phyloP scores from a whole-genome alignment of 2,888 invertebrate genomes.

The Andrena haemorrhoa region DNA sequence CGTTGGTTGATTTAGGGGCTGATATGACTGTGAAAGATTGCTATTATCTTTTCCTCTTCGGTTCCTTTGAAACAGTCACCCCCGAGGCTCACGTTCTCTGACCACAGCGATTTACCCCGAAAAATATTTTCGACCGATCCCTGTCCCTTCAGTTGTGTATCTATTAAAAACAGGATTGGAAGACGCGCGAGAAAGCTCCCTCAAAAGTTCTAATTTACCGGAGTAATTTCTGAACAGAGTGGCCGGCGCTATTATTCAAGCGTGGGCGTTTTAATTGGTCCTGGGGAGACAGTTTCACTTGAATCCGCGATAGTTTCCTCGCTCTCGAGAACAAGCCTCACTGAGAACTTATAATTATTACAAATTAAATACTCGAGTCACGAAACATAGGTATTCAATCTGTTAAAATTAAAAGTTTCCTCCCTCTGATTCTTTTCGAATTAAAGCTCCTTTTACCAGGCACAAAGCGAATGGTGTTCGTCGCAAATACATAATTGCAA shows the following conservation, averaged over 20 bases:
- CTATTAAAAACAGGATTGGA: too few species aligned
- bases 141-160: too few species aligned
- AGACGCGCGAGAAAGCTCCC: neutral
- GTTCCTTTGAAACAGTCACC: too few species aligned
- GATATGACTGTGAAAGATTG: neutral
- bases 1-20: neutral
- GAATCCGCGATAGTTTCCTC: too few species aligned
- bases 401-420: too few species aligned
- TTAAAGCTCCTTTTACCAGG: too few species aligned
- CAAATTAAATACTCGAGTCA: neutral
- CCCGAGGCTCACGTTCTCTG: too few species aligned
- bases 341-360: neutral
- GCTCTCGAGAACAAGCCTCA: neutral
- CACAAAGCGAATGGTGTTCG: too few species aligned
- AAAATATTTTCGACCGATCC: too few species aligned
- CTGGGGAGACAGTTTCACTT: neutral
- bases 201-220: neutral
- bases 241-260: neutral
- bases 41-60: neutral
- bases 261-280: neutral
- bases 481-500: neutral
- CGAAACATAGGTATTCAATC: neutral
- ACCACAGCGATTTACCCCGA: too few species aligned
- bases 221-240: neutral
- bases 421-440: too few species aligned